These are phyloP conservation scores for Heterocephalus glaber DNA, from an alignment of 2,113 vertebrate species.

Conservation along the genomic window DNA sequence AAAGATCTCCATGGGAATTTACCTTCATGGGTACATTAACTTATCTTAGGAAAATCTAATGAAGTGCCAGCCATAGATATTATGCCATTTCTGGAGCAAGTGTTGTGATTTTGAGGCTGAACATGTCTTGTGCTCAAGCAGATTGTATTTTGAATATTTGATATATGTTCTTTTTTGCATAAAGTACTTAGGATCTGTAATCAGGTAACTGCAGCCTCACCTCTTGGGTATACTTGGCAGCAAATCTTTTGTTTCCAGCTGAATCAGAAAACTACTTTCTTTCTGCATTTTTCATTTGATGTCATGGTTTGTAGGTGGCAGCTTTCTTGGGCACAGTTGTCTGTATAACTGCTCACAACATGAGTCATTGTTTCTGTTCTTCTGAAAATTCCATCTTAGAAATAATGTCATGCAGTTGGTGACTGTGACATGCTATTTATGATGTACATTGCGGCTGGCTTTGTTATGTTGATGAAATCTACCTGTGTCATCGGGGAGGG, in stretches of 20 bases:
- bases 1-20: neutral
- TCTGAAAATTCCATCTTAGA: conserved; percentile 67
- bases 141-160: neutral
- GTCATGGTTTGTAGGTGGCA: conserved; percentile 77
- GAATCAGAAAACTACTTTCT: conserved; percentile 54
- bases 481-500: neutral
- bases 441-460: neutral
- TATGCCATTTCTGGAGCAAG: conserved; percentile 38
- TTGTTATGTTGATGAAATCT: neutral
- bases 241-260: conserved; percentile 58
- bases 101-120: neutral
- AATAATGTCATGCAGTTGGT: conserved; percentile 52
- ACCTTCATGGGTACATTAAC: neutral
- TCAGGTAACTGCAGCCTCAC: neutral
- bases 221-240: conserved; percentile 39
- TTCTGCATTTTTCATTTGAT: conserved; percentile 70
- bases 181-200: neutral
- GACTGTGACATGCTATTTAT: neutral
- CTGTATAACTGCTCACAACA: conserved; percentile 72
- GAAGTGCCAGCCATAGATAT: neutral
- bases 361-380: conserved; percentile 78
- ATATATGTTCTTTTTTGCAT: neutral
- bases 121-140: neutral
- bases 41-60: conserved; percentile 17
- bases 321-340: conserved; percentile 76